Percentiles rank a stretch among this genome's conserved stretches.
Conservation (phyloP, 1,140 invertebrate genomes). For the Ceratosolen solmsi region DNA sequence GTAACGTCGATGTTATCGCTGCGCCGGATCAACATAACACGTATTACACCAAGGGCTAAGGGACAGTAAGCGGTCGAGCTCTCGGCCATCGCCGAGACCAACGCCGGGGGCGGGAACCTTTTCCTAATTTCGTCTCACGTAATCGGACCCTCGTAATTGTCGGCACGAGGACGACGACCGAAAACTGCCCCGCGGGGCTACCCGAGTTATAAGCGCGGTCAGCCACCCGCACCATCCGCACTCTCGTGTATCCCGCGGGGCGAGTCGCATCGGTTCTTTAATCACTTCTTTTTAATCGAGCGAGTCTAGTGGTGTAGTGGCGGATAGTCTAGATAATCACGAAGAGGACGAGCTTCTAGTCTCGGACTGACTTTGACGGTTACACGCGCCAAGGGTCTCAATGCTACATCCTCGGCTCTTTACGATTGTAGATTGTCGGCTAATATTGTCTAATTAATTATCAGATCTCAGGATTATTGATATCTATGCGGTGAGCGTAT, state of each 20-base stretch:
- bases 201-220: constrained; percentile 61
- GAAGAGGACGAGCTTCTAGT: not conserved
- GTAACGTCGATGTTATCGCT: not conserved
- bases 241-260: constrained; percentile 57
- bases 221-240: constrained; percentile 57
- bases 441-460: too few relatives aligned
- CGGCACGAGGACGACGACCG: constrained; percentile 59
- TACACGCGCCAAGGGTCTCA: not conserved
- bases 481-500: too few relatives aligned
- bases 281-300: constrained; percentile 68
- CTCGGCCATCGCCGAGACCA: not conserved
- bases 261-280: constrained; percentile 50
- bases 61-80: not conserved
- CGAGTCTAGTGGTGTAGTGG: constrained; percentile 63
- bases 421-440: too few relatives aligned
- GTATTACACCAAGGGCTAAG: not conserved
- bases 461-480: too few relatives aligned
- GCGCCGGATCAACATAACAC: not conserved
- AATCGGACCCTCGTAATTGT: constrained; percentile 70
- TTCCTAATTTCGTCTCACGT: constrained; percentile 52
- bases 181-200: constrained; percentile 64
- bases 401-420: not conserved
- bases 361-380: not conserved
- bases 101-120: constrained; percentile 13
- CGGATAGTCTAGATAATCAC: not conserved